Evolutionary conservation across 2,113 vertebrate genomes (phyloP).

Genomic region (Emydura subglobosa): DNA sequence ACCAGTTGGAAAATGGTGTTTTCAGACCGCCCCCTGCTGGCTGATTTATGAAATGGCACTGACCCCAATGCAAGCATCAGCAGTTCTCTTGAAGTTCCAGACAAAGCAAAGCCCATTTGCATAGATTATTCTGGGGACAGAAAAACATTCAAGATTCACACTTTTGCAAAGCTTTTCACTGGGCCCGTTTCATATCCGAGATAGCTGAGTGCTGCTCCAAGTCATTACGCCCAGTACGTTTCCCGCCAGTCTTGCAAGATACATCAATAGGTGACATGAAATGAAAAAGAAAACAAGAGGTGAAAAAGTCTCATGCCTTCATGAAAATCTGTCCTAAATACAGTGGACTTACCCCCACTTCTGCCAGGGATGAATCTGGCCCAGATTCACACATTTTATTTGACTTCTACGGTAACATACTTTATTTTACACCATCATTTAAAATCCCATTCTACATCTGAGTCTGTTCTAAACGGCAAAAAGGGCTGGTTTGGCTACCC

Average conservation of each 20-base stretch:
- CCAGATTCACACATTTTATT: not conserved
- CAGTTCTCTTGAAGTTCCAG: conserved; percentile 6
- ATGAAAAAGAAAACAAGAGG: not conserved
- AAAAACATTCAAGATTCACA: not conserved
- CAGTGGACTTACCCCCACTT: not conserved
- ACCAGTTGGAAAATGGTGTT: conserved; percentile 27
- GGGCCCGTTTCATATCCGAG: not conserved
- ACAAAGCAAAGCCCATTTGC: conserved; percentile 26
- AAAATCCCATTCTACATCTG: not conserved
- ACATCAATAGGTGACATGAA: not conserved
- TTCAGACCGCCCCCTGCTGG: conserved; percentile 37
- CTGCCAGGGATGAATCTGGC: not conserved
- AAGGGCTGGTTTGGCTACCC: not conserved
- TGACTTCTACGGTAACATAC: not conserved
- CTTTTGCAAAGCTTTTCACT: not conserved
- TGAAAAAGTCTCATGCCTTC: not conserved
- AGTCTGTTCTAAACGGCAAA: not conserved
- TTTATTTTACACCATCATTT: not conserved
- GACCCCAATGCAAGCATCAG: conserved; percentile 5
- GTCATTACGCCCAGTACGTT: not conserved
- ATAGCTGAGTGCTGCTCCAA: not conserved
- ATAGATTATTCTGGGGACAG: not conserved
- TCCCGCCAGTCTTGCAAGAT: not conserved
- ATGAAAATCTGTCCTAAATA: not conserved
- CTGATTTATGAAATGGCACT: conserved; percentile 46